Base-by-base conservation (phyloP, 2,797 vertebrate species). In the Eospalax fontanierii region DNA sequence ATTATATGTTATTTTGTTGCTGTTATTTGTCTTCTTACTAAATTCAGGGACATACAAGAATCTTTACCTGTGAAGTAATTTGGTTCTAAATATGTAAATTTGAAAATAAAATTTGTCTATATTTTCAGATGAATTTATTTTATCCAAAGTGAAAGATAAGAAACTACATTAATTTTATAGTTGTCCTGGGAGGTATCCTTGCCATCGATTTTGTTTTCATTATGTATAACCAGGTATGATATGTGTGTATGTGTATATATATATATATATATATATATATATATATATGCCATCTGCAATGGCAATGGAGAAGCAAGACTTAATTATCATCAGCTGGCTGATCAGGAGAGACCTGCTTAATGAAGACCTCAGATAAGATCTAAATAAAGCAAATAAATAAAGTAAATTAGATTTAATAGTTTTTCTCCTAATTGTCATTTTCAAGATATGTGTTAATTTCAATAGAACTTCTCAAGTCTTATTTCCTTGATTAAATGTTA, bases 361-460 rank as follows among this genome's bases (percentile, higher is more conserved):
- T 50, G 59, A 90, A 71, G 57, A 78, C 9, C 9, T 24, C 26
- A 21, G 57, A 82, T 19, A 86, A 91, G 84, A 91, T 73, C 59
- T 76, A 94, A 94, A 90, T 76, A 89, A 93, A 11, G 74, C 18
- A 91, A 96, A 93, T 26, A 94, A 93, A 85, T 26, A 82, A 90
- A 70, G 4, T 71, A 71, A 88, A 82, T 65, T 75, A 85, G 65
- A 91, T 73, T 82, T 91, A 54, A 33, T n/a, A 35, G 3, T 78
- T 94, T 95, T 59, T 12, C 8, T 95, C 93, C 61, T 22, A 61
- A 63, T 57, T 73, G 65, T 24, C 38, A 82, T 82, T 96, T 89
- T 92, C 40, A 85, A 91, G 19, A 21, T 24, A 35, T 78, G 7
- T 54, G 30, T 40, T 75, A 79, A 81, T 94, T 87, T 97, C 65